Base-by-base conservation (phyloP, 2,888 invertebrate genomes). In the Meganola albula region DNA sequence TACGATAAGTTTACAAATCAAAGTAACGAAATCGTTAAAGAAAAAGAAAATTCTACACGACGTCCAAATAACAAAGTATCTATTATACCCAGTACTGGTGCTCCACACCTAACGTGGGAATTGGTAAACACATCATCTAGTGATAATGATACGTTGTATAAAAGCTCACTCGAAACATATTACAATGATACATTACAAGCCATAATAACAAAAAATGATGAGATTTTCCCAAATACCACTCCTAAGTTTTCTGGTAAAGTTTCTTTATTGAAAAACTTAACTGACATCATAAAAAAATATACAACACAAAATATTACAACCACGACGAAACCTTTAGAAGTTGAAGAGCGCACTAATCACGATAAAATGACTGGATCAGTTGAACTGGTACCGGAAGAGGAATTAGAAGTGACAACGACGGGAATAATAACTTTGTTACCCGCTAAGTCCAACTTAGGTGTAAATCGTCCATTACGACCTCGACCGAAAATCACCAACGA, bases 401-500 rank as follows among this genome's bases (percentile, higher is more conserved):
- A 77, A 39, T 36, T 78, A 34, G 77, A 78, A 36, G 63, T 66
- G n/a, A 83, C 83, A 20, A 80, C 84, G 10, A 51, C 74, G 9
- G 66, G 58, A 39, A 68, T 85, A 8, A 79, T 87, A 10, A 94
- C 93, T 0, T 69, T 94, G 23, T 77, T 93, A 34, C 94, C 94
- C 1, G 93, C 91, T 0, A 91, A 93, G 59, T 94, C 94, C 1
- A 94, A 94, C 70, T 89, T 92, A 0, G 93, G 93, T 1, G 88
- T 93, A 3, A 90, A 90, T 35, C 82, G 92, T 42, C 93, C 92
- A 0, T 75, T 93, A 24, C 77, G 92, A 50, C 92, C 91, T 1
- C 77, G 90, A 22, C 91, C 91, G 1, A 87, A 82, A 54, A 60
- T 74, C 24, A 74, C 71, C 61, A 64, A 70, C 25, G 74, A 84